Percentiles rank a stretch among this genome's conserved stretches.
Conservation (phyloP, 2,888 invertebrate genomes). For the Conomelus anceps region DNA sequence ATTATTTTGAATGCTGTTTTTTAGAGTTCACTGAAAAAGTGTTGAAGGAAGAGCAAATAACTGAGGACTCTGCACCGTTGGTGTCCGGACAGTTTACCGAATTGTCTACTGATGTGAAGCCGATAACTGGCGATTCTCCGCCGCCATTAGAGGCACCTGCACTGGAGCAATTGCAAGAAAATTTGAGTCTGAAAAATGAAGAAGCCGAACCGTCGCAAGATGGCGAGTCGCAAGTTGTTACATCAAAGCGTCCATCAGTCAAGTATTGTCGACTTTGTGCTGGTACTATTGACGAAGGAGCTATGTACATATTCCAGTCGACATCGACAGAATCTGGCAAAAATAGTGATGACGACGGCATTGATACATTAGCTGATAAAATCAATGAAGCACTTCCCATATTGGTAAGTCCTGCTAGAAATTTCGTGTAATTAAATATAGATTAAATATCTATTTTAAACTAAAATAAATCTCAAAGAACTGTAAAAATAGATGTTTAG, state of each 20-base stretch:
- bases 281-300: neutral
- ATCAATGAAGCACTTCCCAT: conserved; percentile 7
- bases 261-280: conserved; percentile 1
- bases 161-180: neutral
- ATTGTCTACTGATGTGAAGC: neutral
- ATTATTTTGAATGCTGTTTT: too few relatives aligned
- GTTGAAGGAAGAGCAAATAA: neutral
- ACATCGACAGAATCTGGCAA: neutral
- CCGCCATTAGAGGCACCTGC: neutral
- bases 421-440: too few relatives aligned
- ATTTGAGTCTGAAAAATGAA: neutral
- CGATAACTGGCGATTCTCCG: neutral
- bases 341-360: neutral
- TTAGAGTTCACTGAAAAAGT: neutral
- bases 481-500: too few relatives aligned
- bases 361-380: conserved; percentile 12
- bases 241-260: neutral
- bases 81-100: neutral
- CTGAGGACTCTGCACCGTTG: neutral
- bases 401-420: neutral
- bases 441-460: too few relatives aligned
- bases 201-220: too few relatives aligned
- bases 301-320: neutral
- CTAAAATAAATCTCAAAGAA: too few relatives aligned
- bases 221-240: neutral